Conservation (phyloP, 2,888 invertebrate genomes). For the Brachyptera putata region DNA sequence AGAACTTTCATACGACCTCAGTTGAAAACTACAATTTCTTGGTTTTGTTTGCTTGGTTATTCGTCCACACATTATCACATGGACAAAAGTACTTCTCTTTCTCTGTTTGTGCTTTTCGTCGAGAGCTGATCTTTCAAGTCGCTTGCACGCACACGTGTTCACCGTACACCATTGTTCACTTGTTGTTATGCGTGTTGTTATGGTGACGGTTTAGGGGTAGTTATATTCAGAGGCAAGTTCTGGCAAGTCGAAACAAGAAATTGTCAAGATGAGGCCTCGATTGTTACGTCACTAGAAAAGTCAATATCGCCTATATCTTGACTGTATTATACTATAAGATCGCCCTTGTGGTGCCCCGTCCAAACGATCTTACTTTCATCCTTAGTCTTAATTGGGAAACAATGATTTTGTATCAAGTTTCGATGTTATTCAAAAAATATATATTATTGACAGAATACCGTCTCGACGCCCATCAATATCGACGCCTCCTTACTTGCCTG, state of each 20-base stretch:
- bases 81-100: neutral
- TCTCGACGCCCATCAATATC: too few relatives aligned
- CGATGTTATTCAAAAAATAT: too few relatives aligned
- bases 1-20: neutral
- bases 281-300: neutral
- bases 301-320: too few relatives aligned
- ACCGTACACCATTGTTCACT: neutral
- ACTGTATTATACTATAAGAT: too few relatives aligned
- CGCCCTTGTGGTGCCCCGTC: too few relatives aligned
- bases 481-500: too few relatives aligned
- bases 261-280: neutral
- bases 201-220: neutral
- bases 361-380: too few relatives aligned
- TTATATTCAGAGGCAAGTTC: neutral
- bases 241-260: neutral
- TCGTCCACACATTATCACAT: neutral
- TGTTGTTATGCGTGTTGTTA: neutral
- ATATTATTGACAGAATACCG: too few relatives aligned
- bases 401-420: too few relatives aligned
- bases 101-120: neutral
- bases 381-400: too few relatives aligned
- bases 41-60: neutral
- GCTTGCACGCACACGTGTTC: constrained; percentile 14
- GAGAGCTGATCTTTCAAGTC: too few relatives aligned
- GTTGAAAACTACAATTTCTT: neutral